Evolutionary conservation across 2,113 vertebrate species (phyloP), one percentile per base, ranked within the genome.

Genomic region (Carassius gibelio): DNA sequence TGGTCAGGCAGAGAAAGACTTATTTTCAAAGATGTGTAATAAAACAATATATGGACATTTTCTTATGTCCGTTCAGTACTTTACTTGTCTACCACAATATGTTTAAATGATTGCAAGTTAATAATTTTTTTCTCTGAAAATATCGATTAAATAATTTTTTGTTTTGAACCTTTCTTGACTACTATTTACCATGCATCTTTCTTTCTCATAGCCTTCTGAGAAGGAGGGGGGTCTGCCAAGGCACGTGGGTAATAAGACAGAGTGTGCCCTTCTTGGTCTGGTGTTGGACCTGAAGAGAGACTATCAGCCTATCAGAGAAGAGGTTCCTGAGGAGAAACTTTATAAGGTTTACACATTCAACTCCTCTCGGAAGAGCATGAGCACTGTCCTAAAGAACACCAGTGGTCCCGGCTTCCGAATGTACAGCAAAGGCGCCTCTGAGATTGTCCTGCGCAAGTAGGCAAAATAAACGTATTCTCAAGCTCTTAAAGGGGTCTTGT

Each of bases 301-400:
- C 86, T 99, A 98, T 92, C 96, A 99, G 88, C 96, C 96, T 0
- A 94, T 99, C 79, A 94, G 98, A 59, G 96, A 94, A 0, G 98
- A 99, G 92, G 88, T 99, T 85, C 97, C 98, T 0, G 98, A 99
- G 88, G 97, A 99, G 92, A 97, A 96, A 77, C 93, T 99, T 59
- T 97, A 97, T 94, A 99, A 99, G 87, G 97, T 99, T 68, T 99
- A 99, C 91, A 99, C 98, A 82, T 99, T 99, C 94, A 99, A 99
- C 93, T 99, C 98, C 0, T 95, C 95, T 55, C 96, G 98, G 90
- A 99, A 99, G 82, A 99, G 97, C 90, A 99, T 99, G 98, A 99
- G 97, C 93, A 99, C 98, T 0, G 96, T 99, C 82, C 91, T 99
- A n/a, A 92, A 93, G 91, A 97, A 91, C 3, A 23, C 94, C 0